phyloP scores from a whole-genome alignment of 2,888 invertebrate species.

The Epinotia brunnichana region DNA sequence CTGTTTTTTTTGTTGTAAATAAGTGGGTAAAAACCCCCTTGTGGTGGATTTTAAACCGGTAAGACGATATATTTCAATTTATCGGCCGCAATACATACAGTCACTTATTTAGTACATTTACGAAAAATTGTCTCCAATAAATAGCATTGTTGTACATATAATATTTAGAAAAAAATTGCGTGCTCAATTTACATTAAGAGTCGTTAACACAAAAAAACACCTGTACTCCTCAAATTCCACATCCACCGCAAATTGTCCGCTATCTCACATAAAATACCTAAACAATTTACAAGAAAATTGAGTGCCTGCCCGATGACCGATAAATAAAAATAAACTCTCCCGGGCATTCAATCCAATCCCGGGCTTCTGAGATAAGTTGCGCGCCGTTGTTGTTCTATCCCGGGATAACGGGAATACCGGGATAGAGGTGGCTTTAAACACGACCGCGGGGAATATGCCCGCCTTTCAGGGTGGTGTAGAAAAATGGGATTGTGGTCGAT shows the following conservation, averaged over 20 bases:
- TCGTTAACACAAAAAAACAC: neutral
- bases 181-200: too few relatives aligned
- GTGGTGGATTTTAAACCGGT: too few relatives aligned
- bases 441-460: conserved; percentile 28
- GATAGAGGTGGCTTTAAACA: conserved; percentile 36
- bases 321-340: conserved; percentile 40
- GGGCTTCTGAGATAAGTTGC: conserved; percentile 37
- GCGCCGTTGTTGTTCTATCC: conserved; percentile 33
- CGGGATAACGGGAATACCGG: conserved; percentile 18
- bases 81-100: too few relatives aligned
- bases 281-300: conserved; percentile 36
- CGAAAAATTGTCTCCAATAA: too few relatives aligned
- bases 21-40: too few relatives aligned
- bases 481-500: conserved; percentile 14
- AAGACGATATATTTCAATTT: too few relatives aligned
- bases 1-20: too few relatives aligned
- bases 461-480: conserved; percentile 8
- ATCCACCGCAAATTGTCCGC: neutral
- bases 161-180: too few relatives aligned
- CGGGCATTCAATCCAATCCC: conserved; percentile 29
- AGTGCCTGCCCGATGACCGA: conserved; percentile 29
- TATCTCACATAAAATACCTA: conserved; percentile 13
- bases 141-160: too few relatives aligned
- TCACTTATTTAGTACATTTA: too few relatives aligned
- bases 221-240: conserved; percentile 5